Evolutionary conservation across 2,888 invertebrate genomes (phyloP), one percentile per base, ranked within the genome.

Genomic region (Brachycybe producta): DNA sequence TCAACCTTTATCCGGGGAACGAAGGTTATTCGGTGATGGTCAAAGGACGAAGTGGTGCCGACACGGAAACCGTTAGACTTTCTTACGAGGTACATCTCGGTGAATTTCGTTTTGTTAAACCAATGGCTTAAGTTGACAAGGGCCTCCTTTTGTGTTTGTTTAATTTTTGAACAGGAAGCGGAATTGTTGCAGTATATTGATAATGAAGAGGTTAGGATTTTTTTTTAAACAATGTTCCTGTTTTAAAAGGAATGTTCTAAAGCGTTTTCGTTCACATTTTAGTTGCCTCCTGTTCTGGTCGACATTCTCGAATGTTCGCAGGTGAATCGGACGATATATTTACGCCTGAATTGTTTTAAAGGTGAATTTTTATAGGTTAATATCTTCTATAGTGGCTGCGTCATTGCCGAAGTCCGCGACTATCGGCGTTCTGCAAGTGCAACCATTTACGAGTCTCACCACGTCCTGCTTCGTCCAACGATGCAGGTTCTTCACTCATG

Each of bases 1-100:
- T 92, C 61, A 92, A 88, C 71, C 74, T 92, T 61, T 87, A 90
- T 71, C 84, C 88, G 54, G 86, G 84, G 51, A 86, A 87, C 71
- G 87, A 90, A 70, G 91, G 91, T 60, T 91, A 87, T 71, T 84
- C 87, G 55, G 67, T 82, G 59, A 67, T 71, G 75, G 48, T 60
- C 27, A 58, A 58, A 52, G 55, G 55, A 19, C 49, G 56, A 19
- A 56, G 57, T 23, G 58, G 59, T 17, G 44, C 53, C 32, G 58
- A 61, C 40, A 57, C 57, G 5, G 61, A 63, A 56, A 60, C 61
- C 5, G 52, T 57, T 4, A 51, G 55, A 44, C 58, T 71, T 34
- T 84, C 87, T 61, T 91, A 91, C 65, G 87, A 88, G 68, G 84
- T 53, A 38, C 13, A 13, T n/a, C n/a, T n/a, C n/a, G n/a, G n/a